A percentile compares a stretch with the other conserved stretches of the same genome.
Conservation (phyloP, 2,113 vertebrate species). For the Calidris pygmaea region DNA sequence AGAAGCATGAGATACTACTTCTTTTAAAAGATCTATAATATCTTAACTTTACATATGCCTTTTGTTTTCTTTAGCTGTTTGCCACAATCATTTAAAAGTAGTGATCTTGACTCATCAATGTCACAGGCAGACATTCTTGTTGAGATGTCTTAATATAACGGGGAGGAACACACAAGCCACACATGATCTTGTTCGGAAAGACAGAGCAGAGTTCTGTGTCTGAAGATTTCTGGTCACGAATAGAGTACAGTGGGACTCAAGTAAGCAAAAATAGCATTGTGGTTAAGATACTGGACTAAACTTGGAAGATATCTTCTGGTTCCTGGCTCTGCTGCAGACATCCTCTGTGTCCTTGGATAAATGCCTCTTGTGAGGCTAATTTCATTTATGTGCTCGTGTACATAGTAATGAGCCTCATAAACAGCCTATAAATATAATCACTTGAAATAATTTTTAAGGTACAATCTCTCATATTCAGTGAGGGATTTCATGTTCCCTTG, state of each 20-base stretch:
- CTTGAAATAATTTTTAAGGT: conserved; percentile 63
- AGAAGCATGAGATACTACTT: neutral
- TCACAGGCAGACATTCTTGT: neutral
- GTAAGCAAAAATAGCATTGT: conserved; percentile 25
- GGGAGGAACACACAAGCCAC: neutral
- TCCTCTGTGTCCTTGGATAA: conserved; percentile 57
- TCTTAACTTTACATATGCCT: neutral
- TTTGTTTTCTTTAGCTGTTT: neutral
- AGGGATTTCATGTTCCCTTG: conserved; percentile 34
- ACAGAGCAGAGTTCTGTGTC: fast-evolving
- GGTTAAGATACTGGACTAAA: conserved; percentile 44
- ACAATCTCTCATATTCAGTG: conserved; percentile 20
- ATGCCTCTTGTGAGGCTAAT: conserved; percentile 50
- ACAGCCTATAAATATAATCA: conserved; percentile 62
- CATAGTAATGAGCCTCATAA: conserved; percentile 55
- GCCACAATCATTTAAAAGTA: neutral
- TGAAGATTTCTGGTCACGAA: neutral
- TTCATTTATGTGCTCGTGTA: conserved; percentile 42
- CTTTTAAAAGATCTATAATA: neutral
- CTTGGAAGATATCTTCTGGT: conserved; percentile 40
- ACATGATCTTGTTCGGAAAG: neutral
- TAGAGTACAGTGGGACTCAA: neutral
- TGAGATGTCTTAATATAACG: neutral
- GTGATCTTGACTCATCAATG: neutral
- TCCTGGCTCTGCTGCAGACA: conserved; percentile 36